These are phyloP conservation scores for Macroramphosus scolopax DNA, from an alignment of 2,797 vertebrate genomes.

Conservation along the genomic window DNA sequence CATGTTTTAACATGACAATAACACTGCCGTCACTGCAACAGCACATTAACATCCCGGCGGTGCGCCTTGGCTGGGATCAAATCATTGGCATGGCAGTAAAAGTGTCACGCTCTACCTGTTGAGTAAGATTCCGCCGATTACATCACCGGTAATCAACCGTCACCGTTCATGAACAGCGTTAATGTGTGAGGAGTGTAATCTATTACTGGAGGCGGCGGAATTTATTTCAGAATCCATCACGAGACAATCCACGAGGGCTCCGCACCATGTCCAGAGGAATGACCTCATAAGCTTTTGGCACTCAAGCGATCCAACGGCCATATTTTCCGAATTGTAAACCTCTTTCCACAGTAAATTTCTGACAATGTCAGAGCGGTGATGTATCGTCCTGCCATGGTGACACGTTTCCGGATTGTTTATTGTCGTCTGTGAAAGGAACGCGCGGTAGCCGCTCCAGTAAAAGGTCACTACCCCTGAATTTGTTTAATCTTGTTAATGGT, in stretches of 20 bases:
- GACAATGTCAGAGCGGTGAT: conserved; percentile 39
- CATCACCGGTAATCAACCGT: conserved; percentile 55
- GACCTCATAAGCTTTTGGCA: conserved; percentile 66
- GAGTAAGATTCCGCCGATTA: conserved; percentile 43
- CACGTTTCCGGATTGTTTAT: conserved; percentile 51
- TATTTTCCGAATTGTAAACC: conserved; percentile 71
- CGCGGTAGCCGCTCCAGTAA: conserved; percentile 40
- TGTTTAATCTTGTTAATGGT: conserved; percentile 77
- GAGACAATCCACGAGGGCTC: conserved; percentile 59
- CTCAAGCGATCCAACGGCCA: conserved; percentile 62
- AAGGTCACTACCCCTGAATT: conserved; percentile 62
- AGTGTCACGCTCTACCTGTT: conserved; percentile 38
- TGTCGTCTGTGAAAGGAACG: conserved; percentile 33
- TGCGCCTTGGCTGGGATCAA: conserved; percentile 16
- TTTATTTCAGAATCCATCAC: conserved; percentile 72
- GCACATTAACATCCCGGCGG: no score
- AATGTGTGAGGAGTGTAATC: conserved; percentile 62
- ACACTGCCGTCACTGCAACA: no score
- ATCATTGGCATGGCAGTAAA: conserved; percentile 24
- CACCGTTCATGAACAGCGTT: conserved; percentile 47
- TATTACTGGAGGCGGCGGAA: conserved; percentile 57
- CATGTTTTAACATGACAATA: no score
- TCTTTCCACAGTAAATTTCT: conserved; percentile 63
- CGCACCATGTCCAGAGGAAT: conserved; percentile 61
- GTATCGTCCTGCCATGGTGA: conserved; percentile 36